Conservation (phyloP, 1,140 invertebrate genomes). For the Micrasema minimum region DNA sequence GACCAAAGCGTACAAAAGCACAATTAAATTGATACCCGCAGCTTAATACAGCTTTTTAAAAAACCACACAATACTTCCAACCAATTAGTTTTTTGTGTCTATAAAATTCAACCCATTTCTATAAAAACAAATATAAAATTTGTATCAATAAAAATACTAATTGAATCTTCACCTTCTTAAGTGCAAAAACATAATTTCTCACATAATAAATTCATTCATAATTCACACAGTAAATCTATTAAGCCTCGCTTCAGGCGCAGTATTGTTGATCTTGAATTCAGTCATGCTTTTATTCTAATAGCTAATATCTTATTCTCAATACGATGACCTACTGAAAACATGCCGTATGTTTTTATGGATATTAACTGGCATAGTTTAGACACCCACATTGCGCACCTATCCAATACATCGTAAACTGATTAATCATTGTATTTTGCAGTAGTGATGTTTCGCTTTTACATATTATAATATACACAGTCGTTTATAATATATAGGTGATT, state of each 20-base stretch:
- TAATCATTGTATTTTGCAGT: neutral
- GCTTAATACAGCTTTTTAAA: too few species aligned
- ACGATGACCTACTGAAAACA: slow-evolving; percentile 16
- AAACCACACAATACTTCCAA: too few species aligned
- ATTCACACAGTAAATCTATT: slow-evolving; percentile 13
- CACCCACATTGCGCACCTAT: neutral
- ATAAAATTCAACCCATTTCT: too few species aligned
- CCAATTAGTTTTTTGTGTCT: too few species aligned
- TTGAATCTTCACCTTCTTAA: too few species aligned
- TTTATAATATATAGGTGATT: neutral
- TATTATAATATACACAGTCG: neutral
- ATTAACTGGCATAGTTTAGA: slow-evolving; percentile 10
- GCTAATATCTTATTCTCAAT: slow-evolving; percentile 2
- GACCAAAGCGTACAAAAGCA: too few species aligned
- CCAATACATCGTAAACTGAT: neutral
- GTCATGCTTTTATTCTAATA: slow-evolving; percentile 13
- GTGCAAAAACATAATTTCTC: too few species aligned
- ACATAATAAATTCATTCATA: too few species aligned
- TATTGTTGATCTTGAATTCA: slow-evolving; percentile 21
- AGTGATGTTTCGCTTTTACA: neutral
- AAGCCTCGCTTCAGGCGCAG: neutral
- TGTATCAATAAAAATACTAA: too few species aligned
- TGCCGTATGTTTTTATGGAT: slow-evolving; percentile 1
- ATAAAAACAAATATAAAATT: too few species aligned
- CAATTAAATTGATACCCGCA: too few species aligned